phyloP scores from a whole-genome alignment of 1,140 invertebrate species.

The fruit fly (Drosophila melanogaster) region DNA sequence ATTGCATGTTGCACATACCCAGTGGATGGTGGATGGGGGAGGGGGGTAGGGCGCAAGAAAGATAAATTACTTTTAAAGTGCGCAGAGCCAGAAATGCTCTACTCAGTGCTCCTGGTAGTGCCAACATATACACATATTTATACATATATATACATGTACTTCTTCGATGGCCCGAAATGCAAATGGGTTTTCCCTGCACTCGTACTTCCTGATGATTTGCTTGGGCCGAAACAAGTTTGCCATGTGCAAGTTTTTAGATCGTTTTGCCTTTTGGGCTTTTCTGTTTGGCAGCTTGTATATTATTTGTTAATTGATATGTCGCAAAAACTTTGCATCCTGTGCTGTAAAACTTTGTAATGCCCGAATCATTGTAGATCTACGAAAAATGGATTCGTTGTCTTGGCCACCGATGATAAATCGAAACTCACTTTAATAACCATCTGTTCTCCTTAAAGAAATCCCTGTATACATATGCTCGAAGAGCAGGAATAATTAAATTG shows the following conservation, averaged over 20 bases:
- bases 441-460: slow-evolving; percentile 17
- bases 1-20: slow-evolving; percentile 62
- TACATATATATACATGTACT: slow-evolving; percentile 1
- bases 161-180: slow-evolving; percentile 63
- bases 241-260: slow-evolving; percentile 54
- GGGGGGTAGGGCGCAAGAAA: slow-evolving; percentile 48
- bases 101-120: not conserved
- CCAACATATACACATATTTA: too few species aligned
- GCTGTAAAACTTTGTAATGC: slow-evolving; percentile 55
- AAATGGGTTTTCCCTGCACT: slow-evolving; percentile 56
- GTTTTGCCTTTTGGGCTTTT: slow-evolving; percentile 56
- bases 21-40: too few species aligned
- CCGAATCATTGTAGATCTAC: slow-evolving; percentile 53
- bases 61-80: slow-evolving; percentile 83
- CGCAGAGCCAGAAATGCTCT: slow-evolving; percentile 35
- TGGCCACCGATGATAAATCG: slow-evolving; percentile 1
- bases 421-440: slow-evolving; percentile 12
- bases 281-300: slow-evolving; percentile 73
- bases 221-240: slow-evolving; percentile 67
- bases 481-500: slow-evolving; percentile 35
- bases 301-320: slow-evolving; percentile 82
- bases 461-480: slow-evolving; percentile 26
- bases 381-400: slow-evolving; percentile 5
- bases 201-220: slow-evolving; percentile 69
- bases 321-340: slow-evolving; percentile 58